These are phyloP conservation scores for Eristalinus sepulchralis DNA, from an alignment of 2,888 invertebrate species.

Conservation along the genomic window DNA sequence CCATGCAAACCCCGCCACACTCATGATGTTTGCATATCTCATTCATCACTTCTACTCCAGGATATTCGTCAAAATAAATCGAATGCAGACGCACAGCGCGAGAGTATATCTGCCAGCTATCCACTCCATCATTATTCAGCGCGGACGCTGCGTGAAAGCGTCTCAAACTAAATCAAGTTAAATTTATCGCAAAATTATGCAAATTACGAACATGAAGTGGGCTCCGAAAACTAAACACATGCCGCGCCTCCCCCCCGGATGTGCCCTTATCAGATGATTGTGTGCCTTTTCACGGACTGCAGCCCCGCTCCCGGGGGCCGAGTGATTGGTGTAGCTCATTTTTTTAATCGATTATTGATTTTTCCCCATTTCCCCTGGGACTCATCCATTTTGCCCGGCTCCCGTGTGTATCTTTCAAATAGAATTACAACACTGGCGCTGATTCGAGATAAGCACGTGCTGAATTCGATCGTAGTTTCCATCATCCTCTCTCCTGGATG, in stretches of 20 bases:
- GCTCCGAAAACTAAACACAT: neutral
- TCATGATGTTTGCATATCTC: neutral
- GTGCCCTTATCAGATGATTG: slow-evolving; percentile 11
- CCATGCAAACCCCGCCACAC: neutral
- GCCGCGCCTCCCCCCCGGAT: neutral
- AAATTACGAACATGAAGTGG: slow-evolving; percentile 8
- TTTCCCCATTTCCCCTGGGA: neutral
- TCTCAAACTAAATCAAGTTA: slow-evolving; percentile 24
- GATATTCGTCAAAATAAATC: neutral
- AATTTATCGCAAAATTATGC: slow-evolving; percentile 32
- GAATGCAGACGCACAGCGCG: neutral
- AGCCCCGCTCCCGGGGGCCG: no score
- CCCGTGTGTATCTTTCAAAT: slow-evolving; percentile 15
- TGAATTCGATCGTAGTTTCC: neutral
- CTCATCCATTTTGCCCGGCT: neutral
- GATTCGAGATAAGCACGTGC: slow-evolving; percentile 29
- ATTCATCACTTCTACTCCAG: neutral
- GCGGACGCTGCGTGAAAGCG: neutral
- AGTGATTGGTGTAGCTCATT: neutral
- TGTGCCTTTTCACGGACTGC: slow-evolving; percentile 1
- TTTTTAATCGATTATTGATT: slow-evolving; percentile 40
- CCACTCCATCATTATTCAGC: neutral
- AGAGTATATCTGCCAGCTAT: neutral
- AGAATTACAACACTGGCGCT: slow-evolving; percentile 12
- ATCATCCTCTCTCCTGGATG: no score